Evolutionary conservation across 2,113 vertebrate genomes (phyloP), one percentile per base, ranked within the genome.

Genomic region (Rostratula benghalensis): DNA sequence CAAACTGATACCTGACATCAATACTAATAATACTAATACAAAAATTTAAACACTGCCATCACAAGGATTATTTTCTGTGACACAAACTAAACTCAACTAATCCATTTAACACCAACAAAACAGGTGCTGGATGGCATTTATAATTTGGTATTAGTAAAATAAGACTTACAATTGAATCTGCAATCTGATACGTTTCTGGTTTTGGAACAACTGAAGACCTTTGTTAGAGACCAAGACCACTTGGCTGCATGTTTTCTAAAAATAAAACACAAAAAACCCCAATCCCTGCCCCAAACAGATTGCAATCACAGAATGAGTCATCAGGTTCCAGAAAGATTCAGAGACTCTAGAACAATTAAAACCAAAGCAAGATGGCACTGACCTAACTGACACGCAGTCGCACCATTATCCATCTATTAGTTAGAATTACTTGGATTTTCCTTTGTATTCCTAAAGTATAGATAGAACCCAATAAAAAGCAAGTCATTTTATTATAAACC

Each of bases 361-460:
- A 75, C 4, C 25, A 84, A 43, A 68, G 61, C 21, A 79, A 80
- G 25, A 59, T 14, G 33, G 41, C 27, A 84, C 0, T 65, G 61
- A 73, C 11, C 24, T 69, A n/a, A 0, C 0, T n/a, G 17, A 59
- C 22, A 65, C 1, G 3, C 8, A 18, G 27, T 74, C 7, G 51
- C 28, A 33, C n/a, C 13, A 19, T 41, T 74, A 91, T 30, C 25
- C 48, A 82, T 20, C 41, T 39, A 23, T 24, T 28, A 54, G 17
- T 53, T 18, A 35, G 14, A 65, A 85, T 27, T 75, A 90, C 15
- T 20, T 70, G 31, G 35, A 59, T 73, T 80, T 74, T 70, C 37
- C 22, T 50, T 45, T 39, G 53, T 57, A 63, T 53, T 76, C 14
- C 54, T 28, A 27, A 78, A 12, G 13, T 69, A 17, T 73, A 76